phyloP scores from a whole-genome alignment of 35 echinoderm and acorn worm genomes.

The Acanthaster planci region DNA sequence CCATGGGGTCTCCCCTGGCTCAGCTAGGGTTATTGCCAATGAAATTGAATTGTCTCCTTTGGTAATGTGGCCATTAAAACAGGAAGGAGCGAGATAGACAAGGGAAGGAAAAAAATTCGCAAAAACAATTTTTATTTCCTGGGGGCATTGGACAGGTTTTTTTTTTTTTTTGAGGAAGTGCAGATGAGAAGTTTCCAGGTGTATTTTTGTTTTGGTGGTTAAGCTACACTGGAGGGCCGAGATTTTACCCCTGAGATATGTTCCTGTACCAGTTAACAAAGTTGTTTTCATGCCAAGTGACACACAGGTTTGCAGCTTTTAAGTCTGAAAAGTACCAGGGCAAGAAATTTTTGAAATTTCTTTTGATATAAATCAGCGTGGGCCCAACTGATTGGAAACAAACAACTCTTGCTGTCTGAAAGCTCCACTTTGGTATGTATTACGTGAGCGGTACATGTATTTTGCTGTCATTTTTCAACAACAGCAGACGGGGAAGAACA shows the following conservation, averaged over 20 bases:
- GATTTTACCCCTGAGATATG: background rate
- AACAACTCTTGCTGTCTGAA: no score
- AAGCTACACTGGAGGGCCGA: background rate
- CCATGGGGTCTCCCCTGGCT: background rate
- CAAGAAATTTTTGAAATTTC: no score
- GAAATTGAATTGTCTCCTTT: constrained; percentile 25
- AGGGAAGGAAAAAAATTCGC: background rate
- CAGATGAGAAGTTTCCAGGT: constrained; percentile 25
- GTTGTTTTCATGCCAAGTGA: no score
- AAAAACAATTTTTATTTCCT: background rate
- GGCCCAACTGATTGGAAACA: no score
- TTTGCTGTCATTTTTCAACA: no score
- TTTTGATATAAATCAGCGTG: no score
- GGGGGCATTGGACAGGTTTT: background rate
- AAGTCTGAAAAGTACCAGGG: no score
- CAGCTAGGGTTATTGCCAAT: constrained; percentile 3
- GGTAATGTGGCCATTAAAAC: background rate
- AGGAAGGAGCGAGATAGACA: background rate
- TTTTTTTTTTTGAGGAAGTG: constrained; percentile 22
- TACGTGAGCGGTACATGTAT: no score
- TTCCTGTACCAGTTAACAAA: no score
- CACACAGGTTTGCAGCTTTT: no score
- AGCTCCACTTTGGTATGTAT: no score
- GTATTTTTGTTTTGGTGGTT: constrained; percentile 1
- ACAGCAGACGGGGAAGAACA: no score